A percentile compares a stretch with the other conserved stretches of the same genome.
Conservation (phyloP, 2,797 vertebrate genomes). For the Spheniscus humboldti region DNA sequence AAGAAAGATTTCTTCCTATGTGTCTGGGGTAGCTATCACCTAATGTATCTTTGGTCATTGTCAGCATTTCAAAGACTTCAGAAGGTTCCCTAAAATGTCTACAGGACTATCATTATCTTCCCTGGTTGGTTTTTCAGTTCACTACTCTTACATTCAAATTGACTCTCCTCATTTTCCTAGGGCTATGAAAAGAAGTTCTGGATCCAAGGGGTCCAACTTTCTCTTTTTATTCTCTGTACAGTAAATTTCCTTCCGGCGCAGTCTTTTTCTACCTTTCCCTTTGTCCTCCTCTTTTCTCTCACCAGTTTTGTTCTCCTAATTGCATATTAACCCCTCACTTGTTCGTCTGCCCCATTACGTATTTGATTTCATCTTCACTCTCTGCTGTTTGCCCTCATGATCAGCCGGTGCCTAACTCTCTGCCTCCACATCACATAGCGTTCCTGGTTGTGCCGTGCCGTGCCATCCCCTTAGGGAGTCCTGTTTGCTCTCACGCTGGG, state of each 20-base stretch:
- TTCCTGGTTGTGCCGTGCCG: not conserved
- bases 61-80: not conserved
- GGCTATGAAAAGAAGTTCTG: not conserved
- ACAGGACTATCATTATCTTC: not conserved
- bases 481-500: not conserved
- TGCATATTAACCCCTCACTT: not conserved
- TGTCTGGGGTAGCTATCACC: not conserved
- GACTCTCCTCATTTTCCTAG: not conserved
- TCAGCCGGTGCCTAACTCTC: not conserved
- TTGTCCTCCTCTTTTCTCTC: not conserved
- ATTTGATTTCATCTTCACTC: not conserved
- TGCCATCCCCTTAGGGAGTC: accelerated
- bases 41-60: not conserved
- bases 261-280: not conserved
- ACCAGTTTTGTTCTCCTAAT: not conserved
- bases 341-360: not conserved
- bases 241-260: not conserved
- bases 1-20: not conserved
- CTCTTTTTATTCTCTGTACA: not conserved
- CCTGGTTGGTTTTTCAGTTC: not conserved
- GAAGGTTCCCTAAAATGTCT: not conserved
- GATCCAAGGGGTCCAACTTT: not conserved
- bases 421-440: accelerated
- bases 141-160: not conserved
- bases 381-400: not conserved